Conservation (phyloP, 1,140 invertebrate species). For the Drosophila parabipectinata region DNA sequence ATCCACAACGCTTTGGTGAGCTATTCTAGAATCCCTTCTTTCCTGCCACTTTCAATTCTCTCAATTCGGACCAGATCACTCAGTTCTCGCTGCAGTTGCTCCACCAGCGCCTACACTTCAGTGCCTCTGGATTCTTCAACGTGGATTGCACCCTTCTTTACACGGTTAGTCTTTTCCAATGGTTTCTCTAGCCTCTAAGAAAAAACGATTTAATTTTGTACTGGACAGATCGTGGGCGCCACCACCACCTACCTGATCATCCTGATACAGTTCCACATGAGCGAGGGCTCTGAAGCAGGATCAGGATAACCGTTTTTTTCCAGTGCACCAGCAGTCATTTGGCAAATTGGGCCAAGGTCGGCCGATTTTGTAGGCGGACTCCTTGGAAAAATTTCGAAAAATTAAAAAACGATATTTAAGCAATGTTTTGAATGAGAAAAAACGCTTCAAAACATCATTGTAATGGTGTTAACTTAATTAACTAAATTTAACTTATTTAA, state of each 20-base stretch:
- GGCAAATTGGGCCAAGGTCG: too few species aligned
- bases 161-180: constrained; percentile 73
- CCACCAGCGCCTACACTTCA: constrained; percentile 83
- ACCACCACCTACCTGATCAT: constrained; percentile 84
- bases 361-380: too few species aligned
- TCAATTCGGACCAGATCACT: constrained; percentile 79
- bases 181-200: neutral
- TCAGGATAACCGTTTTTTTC: neutral
- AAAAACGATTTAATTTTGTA: neutral
- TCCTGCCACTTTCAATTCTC: neutral
- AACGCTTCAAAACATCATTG: too few species aligned
- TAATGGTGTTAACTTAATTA: too few species aligned
- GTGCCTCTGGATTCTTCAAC: constrained; percentile 84
- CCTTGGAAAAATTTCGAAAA: too few species aligned
- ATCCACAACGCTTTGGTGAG: constrained; percentile 73
- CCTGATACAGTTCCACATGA: constrained; percentile 84
- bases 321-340: too few species aligned
- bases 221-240: constrained; percentile 77
- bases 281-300: constrained; percentile 29
- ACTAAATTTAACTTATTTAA: too few species aligned
- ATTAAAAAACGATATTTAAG: too few species aligned
- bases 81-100: constrained; percentile 85
- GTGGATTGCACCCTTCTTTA: constrained; percentile 84
- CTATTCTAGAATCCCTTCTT: neutral
- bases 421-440: too few species aligned